Base-by-base conservation (phyloP, 2,888 invertebrate species). In the Sminthurinus aureus region DNA sequence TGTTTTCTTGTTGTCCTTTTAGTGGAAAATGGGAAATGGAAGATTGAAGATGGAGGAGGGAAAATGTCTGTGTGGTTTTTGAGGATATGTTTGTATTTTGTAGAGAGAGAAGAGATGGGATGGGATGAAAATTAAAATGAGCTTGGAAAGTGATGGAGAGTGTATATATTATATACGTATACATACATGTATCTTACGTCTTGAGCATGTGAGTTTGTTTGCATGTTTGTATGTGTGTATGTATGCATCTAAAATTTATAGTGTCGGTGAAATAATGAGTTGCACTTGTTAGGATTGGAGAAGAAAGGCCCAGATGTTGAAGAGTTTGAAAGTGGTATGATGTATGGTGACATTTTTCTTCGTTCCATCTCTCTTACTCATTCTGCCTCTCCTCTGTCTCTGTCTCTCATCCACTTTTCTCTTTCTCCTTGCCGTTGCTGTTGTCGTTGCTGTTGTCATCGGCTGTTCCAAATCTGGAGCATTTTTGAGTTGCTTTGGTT, bases 341-440 rank as follows among this genome's bases (percentile, higher is more conserved):
- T 66, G 64, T 24, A 58, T 52, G 64, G 24, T 71, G 80, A 80
- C 80, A 80, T 80, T 80, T 50, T 51, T 80, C 52, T 58, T 69
- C 79, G 66, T 67, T n/a, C 20, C 69, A 11, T 73, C 26, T 24
- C 71, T 11, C 15, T 22, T 18, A 20, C 67, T 67, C 67, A 11
- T n/a, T 67, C 20, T 18, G n/a, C 50, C 79, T 50, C 50, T 26
- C 26, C 38, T n/a, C 38, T 18, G 52, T 79, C 64, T 79, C 22
- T 9, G 38, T 38, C 38, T 38, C 38, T 38, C 38, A 38, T 38
- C 38, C 38, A 38, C 38, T 38, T 38, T 6, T 38, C 38, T 6
- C 38, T 38, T 38, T 38, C 38, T 38, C 38, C 38, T 38, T 38
- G 6, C 38, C 38, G 38, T 38, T 38, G 38, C 6, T 38, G 38